These are phyloP conservation scores for Emesis furor DNA, from an alignment of 2,888 invertebrate species.

Conservation along the genomic window DNA sequence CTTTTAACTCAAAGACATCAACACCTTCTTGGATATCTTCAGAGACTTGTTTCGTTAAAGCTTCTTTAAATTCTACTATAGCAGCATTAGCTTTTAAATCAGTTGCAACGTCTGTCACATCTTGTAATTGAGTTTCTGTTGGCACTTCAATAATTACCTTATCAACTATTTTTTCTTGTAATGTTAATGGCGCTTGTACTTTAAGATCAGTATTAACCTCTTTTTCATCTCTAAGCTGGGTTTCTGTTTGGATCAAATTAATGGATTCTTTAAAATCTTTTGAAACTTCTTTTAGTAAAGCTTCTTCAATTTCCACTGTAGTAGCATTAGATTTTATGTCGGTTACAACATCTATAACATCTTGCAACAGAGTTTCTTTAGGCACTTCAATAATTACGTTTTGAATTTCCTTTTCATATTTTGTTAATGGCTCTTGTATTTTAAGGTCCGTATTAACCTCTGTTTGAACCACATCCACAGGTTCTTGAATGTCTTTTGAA, in stretches of 20 bases:
- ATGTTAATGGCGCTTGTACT: too few relatives aligned
- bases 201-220: not conserved
- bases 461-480: not conserved
- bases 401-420: slow-evolving; percentile 60
- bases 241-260: not conserved
- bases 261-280: not conserved
- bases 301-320: not conserved
- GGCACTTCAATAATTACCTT: not conserved
- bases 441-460: not conserved
- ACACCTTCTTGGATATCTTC: not conserved
- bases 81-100: not conserved
- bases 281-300: not conserved
- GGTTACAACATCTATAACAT: not conserved
- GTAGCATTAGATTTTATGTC: not conserved
- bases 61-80: too few relatives aligned
- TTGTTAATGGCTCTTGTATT: not conserved
- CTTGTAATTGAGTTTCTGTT: not conserved
- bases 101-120: not conserved
- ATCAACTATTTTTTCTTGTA: slow-evolving; percentile 37
- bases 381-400: not conserved
- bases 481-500: too few relatives aligned
- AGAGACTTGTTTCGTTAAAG: too few relatives aligned
- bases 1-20: not conserved
- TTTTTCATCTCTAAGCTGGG: not conserved
- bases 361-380: not conserved